Base-by-base conservation (phyloP, 1,140 invertebrate species). In the Drosophila funebris region DNA sequence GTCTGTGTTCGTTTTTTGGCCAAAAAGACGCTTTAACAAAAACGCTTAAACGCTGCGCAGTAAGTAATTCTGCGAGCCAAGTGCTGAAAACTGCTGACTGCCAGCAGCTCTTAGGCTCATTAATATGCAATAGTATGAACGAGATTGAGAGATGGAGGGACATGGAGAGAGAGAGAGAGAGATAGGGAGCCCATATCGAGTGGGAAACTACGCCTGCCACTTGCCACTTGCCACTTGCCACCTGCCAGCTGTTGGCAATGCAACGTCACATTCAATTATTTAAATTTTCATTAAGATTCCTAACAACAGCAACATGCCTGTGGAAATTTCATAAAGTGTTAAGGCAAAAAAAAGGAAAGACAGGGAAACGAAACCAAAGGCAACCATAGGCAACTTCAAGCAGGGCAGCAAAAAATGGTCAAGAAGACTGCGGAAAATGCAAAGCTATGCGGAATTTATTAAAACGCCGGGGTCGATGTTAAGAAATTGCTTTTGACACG, bases 381-480 rank as follows among this genome's bases (percentile, higher is more conserved):
- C 29, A 31, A n/a, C n/a, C n/a, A n/a, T n/a, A 14, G 22, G 3
- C 2, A 50, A 43, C n/a, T 14, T 36, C 33, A 61, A 46, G 41
- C n/a, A n/a, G n/a, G n/a, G n/a, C n/a, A n/a, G n/a, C n/a, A 76
- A 74, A 81, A 82, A 63, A 54, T 62, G 81, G 68, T 64, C 71
- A 76, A 62, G 37, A 60, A 73, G 76, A 68, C 53, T 77, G 81
- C 78, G 78, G 74, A 78, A 82, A 87, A 88, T 88, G 82, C 83
- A 87, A 87, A 87, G 83, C 83, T 88, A 56, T 80, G 62, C 74
- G 83, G 83, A 87, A 87, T 87, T 87, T 82, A 88, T 87, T 82
- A 87, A 87, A 88, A 87, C 77, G 78, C 74, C 82, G 70, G 54
- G 63, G 48, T 73, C 48, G 70, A 77, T 83, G 78, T 63, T 74